phyloP scores from a whole-genome alignment of 2,888 invertebrate species.

The Hyalella azteca region DNA sequence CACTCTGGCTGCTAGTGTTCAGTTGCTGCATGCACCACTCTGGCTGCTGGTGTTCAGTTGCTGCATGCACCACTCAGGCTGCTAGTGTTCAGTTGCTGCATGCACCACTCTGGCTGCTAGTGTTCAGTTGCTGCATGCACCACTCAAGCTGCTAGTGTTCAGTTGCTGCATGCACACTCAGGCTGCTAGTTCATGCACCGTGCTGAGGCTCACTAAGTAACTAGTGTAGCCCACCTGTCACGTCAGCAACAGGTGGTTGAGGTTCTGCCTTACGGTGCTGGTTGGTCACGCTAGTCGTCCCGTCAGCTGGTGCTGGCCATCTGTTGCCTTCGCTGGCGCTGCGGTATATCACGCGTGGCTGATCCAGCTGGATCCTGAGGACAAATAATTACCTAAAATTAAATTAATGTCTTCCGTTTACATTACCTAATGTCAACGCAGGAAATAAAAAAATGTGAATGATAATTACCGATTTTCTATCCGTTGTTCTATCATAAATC shows the following conservation, averaged over 20 bases:
- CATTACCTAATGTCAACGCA: background rate
- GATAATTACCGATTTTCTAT: no score
- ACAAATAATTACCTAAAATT: background rate
- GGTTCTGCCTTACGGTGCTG: conserved; percentile 12
- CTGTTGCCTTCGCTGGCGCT: conserved; percentile 51
- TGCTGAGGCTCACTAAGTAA: no score
- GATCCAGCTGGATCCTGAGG: conserved; percentile 49
- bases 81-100: no score
- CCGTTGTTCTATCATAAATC: no score
- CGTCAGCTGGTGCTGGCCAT: conserved; percentile 38
- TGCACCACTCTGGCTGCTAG: no score
- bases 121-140: no score
- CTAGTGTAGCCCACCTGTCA: conserved; percentile 10
- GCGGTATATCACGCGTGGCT: conserved; percentile 49
- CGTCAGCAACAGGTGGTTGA: background rate
- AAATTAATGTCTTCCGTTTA: background rate
- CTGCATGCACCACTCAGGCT: no score
- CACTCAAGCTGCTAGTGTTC: no score
- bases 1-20: no score
- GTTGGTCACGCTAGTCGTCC: background rate
- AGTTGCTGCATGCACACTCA: background rate
- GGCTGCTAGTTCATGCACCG: background rate
- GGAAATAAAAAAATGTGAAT: no score
- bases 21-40: no score
- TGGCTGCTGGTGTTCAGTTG: no score